A percentile compares a stretch with the other conserved stretches of the same genome.
Conservation (phyloP, 2,113 vertebrate species). For the Mesocricetus auratus region DNA sequence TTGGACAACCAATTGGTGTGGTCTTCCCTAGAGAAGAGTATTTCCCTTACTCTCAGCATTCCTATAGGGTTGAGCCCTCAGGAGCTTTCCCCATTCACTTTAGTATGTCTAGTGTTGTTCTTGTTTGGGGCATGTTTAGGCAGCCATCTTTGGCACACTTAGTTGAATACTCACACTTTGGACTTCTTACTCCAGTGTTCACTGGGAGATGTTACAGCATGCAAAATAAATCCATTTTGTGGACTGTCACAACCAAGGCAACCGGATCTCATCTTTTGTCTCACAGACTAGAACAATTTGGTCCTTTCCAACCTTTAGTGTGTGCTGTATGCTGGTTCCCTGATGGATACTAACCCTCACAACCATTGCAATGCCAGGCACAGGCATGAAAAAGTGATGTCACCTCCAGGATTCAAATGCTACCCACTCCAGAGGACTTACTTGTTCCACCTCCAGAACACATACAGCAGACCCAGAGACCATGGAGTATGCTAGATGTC, state of each 20-base stretch:
- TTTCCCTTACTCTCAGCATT: no score
- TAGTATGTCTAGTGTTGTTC: neutral
- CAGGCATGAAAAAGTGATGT: neutral
- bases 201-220: neutral
- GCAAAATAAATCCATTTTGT: slow-evolving; percentile 66
- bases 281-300: neutral
- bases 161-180: neutral
- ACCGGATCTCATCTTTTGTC: slow-evolving; percentile 22
- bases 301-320: neutral
- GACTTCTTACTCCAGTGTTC: neutral
- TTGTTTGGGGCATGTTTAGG: neutral
- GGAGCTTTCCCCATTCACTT: no score
- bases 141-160: neutral
- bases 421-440: neutral
- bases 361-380: neutral
- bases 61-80: no score
- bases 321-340: neutral
- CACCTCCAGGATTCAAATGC: neutral
- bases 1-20: no score
- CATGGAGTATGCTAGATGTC: neutral
- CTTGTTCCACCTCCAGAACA: neutral
- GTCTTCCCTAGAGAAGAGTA: no score
- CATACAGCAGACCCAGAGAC: neutral
- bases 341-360: neutral
- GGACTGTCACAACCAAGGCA: slow-evolving; percentile 44